phyloP scores from a whole-genome alignment of 2,113 vertebrate genomes.

The Lanius collurio region DNA sequence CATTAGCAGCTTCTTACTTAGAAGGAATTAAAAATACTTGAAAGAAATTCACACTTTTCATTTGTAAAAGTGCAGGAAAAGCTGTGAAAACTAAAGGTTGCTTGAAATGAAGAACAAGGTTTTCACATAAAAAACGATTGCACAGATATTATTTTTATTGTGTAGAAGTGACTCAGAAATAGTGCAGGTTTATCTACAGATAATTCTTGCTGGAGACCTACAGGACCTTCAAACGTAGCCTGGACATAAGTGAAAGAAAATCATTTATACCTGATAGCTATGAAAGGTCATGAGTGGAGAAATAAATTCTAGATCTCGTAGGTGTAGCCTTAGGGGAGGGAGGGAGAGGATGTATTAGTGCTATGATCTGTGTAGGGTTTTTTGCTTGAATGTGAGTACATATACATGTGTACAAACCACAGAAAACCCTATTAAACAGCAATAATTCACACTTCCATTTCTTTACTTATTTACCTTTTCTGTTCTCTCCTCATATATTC shows the following conservation, averaged over 20 bases:
- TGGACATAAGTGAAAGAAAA: conserved; percentile 57
- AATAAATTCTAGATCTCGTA: not conserved
- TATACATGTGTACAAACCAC: not conserved
- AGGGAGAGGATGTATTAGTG: not conserved
- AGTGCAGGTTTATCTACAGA: not conserved
- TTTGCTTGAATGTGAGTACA: not conserved
- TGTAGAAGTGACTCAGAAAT: not conserved
- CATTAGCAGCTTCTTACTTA: not conserved
- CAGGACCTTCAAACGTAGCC: conserved; percentile 39
- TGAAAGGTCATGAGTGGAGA: conserved; percentile 47
- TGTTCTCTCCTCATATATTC: not conserved
- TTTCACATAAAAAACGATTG: not conserved
- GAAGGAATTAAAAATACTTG: conserved; percentile 11
- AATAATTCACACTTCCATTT: not conserved
- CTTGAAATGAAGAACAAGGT: not conserved
- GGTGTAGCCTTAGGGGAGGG: not conserved
- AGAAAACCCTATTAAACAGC: not conserved
- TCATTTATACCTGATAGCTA: conserved; percentile 40
- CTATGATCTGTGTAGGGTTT: not conserved
- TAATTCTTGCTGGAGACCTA: conserved; percentile 35
- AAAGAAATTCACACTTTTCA: not conserved
- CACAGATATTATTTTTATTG: not conserved
- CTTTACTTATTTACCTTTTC: not conserved
- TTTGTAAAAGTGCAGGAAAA: not conserved
- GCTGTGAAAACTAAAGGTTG: not conserved